Conservation (phyloP, 2,113 vertebrate genomes). For the Cromileptes altivelis region DNA sequence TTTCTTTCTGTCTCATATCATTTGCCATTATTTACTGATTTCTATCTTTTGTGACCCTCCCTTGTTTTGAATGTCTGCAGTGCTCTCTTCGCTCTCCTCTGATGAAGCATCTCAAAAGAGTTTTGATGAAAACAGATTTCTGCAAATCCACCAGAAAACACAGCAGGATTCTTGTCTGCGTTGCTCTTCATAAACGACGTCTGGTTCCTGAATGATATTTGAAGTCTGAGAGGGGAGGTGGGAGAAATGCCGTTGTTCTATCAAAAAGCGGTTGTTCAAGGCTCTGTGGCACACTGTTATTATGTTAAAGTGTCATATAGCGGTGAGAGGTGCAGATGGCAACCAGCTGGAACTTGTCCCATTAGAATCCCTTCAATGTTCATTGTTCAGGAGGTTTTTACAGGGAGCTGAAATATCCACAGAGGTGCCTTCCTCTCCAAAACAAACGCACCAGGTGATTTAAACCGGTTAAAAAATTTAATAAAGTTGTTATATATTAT, state of each 20-base stretch:
- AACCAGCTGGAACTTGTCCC: too few relatives aligned
- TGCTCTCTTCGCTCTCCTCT: neutral
- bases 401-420: too few relatives aligned
- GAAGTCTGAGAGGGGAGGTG: neutral
- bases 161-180: slow-evolving; percentile 42
- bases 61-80: slow-evolving; percentile 37
- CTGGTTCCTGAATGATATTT: slow-evolving; percentile 29
- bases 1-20: neutral
- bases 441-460: too few relatives aligned
- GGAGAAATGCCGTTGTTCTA: slow-evolving; percentile 8
- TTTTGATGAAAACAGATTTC: slow-evolving; percentile 80
- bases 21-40: slow-evolving; percentile 40
- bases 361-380: too few relatives aligned
- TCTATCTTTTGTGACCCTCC: neutral
- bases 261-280: neutral
- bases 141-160: slow-evolving; percentile 78
- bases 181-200: neutral
- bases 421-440: too few relatives aligned
- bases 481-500: too few relatives aligned
- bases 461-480: too few relatives aligned
- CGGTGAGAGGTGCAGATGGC: too few relatives aligned
- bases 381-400: too few relatives aligned
- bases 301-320: neutral
- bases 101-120: slow-evolving; percentile 59
- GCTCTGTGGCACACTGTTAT: neutral